These are phyloP conservation scores for Parazoanthus darwini DNA, from an alignment of 92 coral and sea anemone species.

Conservation along the genomic window DNA sequence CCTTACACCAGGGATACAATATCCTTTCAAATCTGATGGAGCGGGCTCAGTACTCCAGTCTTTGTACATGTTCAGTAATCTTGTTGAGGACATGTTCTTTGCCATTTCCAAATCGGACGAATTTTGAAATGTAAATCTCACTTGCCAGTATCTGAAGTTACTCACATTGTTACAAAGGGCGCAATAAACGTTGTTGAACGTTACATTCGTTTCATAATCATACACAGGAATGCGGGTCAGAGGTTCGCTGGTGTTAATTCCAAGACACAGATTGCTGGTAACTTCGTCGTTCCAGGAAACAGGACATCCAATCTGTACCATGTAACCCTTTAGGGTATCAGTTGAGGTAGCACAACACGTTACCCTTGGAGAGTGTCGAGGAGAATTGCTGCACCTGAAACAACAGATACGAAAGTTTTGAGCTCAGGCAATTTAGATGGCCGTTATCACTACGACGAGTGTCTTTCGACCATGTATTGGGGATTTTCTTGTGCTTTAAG, in stretches of 20 bases:
- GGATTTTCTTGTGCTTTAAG: no score
- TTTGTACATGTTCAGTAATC: no score
- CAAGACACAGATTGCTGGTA: not conserved
- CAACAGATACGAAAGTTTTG: not conserved
- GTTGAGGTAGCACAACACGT: not conserved
- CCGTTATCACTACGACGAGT: no score
- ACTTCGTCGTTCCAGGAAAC: not conserved
- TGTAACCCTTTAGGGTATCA: not conserved
- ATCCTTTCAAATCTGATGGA: not conserved
- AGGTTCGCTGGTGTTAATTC: not conserved
- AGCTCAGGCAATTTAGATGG: no score
- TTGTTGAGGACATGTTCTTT: no score
- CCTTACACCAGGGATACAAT: not conserved
- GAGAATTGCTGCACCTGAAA: not conserved
- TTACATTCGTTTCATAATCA: no score
- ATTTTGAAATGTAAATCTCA: not conserved
- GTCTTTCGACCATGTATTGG: no score
- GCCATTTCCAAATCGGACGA: not conserved
- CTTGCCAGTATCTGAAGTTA: not conserved
- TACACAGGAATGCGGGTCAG: not conserved
- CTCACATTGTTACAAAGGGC: no score
- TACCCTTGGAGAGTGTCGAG: not conserved
- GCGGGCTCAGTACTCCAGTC: no score
- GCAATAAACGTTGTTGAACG: no score
- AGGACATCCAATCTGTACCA: not conserved